Base-by-base conservation (phyloP, 2,888 invertebrate genomes). In the Eristalis pertinax region DNA sequence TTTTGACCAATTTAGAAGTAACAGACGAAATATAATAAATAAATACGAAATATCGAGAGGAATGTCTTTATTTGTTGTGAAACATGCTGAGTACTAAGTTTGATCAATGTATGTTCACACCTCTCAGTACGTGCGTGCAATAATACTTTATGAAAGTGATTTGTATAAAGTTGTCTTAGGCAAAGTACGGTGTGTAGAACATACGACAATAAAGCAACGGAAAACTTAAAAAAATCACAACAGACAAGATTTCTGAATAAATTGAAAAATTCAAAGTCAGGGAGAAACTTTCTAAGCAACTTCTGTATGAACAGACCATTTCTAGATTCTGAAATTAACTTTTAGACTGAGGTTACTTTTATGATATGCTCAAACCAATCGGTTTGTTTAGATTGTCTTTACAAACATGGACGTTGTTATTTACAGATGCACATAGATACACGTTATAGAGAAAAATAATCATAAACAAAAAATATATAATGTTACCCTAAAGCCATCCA, bases 401-500 rank as follows among this genome's bases (percentile, higher is more conserved):
- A 4, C n/a, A 15, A 15, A 43, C 43, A 43, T 50, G n/a, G 50
- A 19, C 26, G 13, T 35, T 41, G 41, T 67, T 32, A 32, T 26
- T 11, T 74, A 79, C 32, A 29, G 67, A 22, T 35, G 19, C 24
- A 60, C 60, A 26, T 58, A 91, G 91, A 91, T 90, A 90, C 62
- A 68, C 79, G 77, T 84, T 43, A 78, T 90, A 91, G 93, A 87
- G 76, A 58, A 81, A 80, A 79, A 81, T 4, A 84, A 80, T 69
- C 38, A 89, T 89, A 86, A 82, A 77, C 84, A 82, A 63, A 70
- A 89, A 77, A 75, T 80, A 50, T 29, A 70, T 22, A 89, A 89
- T 91, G 90, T 95, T 96, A 96, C 96, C 96, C 96, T 96, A 95
- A 96, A 96, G 94, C 97, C 96, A 94, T 97, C 97, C 96, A 97